Evolutionary conservation across 2,113 vertebrate species (phyloP).

Genomic region (Indicator maculatus): DNA sequence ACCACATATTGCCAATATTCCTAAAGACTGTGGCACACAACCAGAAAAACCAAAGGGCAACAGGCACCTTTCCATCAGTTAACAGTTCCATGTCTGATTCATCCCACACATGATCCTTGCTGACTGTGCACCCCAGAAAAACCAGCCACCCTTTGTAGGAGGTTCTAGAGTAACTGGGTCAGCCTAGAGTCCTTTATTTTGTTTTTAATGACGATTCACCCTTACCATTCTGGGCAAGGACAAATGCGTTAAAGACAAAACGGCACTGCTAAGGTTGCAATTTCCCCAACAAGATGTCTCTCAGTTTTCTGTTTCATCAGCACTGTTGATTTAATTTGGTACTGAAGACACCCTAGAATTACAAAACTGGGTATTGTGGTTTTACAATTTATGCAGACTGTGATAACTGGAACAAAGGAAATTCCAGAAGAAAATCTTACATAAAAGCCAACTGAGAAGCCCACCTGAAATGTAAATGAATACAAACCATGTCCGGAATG

Average conservation of each 20-base stretch:
- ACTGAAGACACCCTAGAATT: neutral
- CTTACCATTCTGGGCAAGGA: neutral
- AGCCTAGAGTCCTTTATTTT: rapidly evolving
- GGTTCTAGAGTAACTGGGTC: neutral
- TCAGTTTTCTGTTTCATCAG: neutral
- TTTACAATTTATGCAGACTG: neutral
- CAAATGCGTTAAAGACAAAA: neutral
- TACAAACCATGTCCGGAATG: neutral
- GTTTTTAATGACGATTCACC: neutral
- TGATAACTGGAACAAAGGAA: neutral
- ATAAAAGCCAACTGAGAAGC: neutral
- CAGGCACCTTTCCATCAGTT: neutral
- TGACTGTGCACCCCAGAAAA: neutral
- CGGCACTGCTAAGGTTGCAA: rapidly evolving
- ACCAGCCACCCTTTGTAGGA: rapidly evolving
- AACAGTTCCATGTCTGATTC: rapidly evolving
- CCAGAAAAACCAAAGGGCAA: neutral
- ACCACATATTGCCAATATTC: neutral
- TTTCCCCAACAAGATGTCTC: neutral
- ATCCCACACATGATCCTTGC: rapidly evolving
- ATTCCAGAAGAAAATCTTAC: neutral
- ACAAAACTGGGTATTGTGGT: neutral
- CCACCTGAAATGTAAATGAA: neutral
- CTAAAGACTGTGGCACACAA: neutral
- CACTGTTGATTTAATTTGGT: neutral